A percentile compares a stretch with the other conserved stretches of the same genome.
Evolutionary conservation across 2,888 invertebrate genomes (phyloP).

Genomic region (Leptura quadrifasciata): DNA sequence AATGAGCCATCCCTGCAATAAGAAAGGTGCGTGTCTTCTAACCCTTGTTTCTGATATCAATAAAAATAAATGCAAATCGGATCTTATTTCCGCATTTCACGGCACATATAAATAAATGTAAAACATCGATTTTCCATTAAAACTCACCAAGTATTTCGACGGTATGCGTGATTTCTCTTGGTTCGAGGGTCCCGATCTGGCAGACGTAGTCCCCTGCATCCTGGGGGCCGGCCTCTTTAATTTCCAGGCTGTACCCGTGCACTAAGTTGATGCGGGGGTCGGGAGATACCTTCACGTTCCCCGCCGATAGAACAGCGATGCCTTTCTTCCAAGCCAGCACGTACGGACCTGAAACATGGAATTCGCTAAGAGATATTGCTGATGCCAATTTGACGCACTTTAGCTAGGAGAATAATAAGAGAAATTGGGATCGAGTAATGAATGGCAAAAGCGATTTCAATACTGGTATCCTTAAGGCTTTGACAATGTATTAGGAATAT

Average conservation of each 20-base stretch:
- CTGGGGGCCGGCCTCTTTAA: conserved; percentile 79
- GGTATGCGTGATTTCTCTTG: conserved; percentile 80
- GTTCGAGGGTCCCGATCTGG: conserved; percentile 80
- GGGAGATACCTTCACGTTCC: conserved; percentile 79
- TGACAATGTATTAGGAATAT: conserved; percentile 40
- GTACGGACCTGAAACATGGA: conserved; percentile 76
- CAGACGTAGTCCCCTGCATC: conserved; percentile 83
- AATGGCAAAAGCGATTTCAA: conserved; percentile 55
- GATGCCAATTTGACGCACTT: conserved; percentile 59
- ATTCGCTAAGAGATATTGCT: conserved; percentile 33
- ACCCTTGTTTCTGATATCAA: conserved; percentile 10
- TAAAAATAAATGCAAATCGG: conserved; percentile 36
- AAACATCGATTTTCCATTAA: conserved; percentile 55
- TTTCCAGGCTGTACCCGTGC: conserved; percentile 80
- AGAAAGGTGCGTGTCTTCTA: conserved; percentile 20
- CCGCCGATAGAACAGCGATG: conserved; percentile 80
- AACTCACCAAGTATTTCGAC: conserved; percentile 81
- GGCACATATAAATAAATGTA: conserved; percentile 41
- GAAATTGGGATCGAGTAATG: conserved; percentile 44
- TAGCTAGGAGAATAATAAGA: conserved; percentile 53
- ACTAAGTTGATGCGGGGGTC: conserved; percentile 79
- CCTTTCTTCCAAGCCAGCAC: conserved; percentile 81
- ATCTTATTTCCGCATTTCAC: conserved; percentile 31
- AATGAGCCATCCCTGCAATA: neutral
- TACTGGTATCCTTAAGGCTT: conserved; percentile 49